These are phyloP conservation scores for Phylloscopus trochilus DNA, from an alignment of 2,113 vertebrate species.

Conservation along the genomic window DNA sequence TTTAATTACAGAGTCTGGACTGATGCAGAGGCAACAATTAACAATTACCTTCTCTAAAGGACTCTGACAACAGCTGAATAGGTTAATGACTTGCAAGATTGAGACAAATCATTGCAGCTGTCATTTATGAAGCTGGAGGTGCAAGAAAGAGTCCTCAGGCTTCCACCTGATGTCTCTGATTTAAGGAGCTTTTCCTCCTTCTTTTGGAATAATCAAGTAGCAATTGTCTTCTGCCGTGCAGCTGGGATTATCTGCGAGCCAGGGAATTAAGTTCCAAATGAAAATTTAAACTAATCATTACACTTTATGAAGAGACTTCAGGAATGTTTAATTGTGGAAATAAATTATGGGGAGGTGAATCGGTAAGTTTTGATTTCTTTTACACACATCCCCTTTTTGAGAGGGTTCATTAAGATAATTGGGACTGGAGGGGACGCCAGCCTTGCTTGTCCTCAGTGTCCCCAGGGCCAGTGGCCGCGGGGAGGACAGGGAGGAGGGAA, in stretches of 20 bases:
- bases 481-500: background rate
- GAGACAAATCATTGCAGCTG: background rate
- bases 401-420: background rate
- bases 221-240: background rate
- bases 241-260: background rate
- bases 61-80: background rate
- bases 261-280: background rate
- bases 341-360: background rate
- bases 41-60: background rate
- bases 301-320: background rate
- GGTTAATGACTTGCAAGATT: background rate
- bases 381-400: no score
- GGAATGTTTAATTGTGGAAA: background rate
- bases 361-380: background rate
- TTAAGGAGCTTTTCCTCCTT: background rate
- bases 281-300: background rate
- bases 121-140: background rate
- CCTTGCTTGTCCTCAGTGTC: fast-evolving
- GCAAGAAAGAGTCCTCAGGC: background rate
- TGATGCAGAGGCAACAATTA: background rate
- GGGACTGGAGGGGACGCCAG: background rate
- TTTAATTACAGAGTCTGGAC: constrained; percentile 1
- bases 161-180: background rate
- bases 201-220: background rate
- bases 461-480: background rate